phyloP scores from a whole-genome alignment of 1,140 invertebrate species.

The Trissolcus basalis region DNA sequence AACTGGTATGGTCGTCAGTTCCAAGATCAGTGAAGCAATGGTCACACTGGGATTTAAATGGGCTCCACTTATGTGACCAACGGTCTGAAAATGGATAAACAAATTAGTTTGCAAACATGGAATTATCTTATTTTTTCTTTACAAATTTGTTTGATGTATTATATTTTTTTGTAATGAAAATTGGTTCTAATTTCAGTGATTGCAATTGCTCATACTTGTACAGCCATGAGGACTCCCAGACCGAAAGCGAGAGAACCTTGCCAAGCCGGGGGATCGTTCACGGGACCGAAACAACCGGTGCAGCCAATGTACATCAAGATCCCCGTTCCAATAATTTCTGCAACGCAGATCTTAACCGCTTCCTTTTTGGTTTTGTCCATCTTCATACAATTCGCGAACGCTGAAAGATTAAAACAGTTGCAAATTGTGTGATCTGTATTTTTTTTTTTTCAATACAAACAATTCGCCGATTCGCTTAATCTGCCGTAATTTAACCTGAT shows the following conservation, averaged over 20 bases:
- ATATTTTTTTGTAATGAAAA: conserved; percentile 10
- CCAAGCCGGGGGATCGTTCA: conserved; percentile 71
- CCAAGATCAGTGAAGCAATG: conserved; percentile 81
- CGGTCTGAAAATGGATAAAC: conserved; percentile 75
- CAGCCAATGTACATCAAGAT: conserved; percentile 86
- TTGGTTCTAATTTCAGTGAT: no score
- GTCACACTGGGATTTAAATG: conserved; percentile 89
- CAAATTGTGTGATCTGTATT: not conserved
- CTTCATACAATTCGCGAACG: conserved; percentile 46
- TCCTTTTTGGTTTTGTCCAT: conserved; percentile 65
- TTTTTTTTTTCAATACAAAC: not conserved
- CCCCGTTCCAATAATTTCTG: conserved; percentile 84
- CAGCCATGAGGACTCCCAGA: conserved; percentile 81
- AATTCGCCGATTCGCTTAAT: not conserved
- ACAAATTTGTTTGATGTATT: conserved; percentile 15
- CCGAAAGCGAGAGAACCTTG: conserved; percentile 83
- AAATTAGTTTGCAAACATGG: no score
- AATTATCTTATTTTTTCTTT: conserved; percentile 4
- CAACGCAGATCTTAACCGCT: conserved; percentile 56
- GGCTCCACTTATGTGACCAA: conserved; percentile 78
- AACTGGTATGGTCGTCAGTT: conserved; percentile 80
- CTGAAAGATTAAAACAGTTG: not conserved
- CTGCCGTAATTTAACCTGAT: no score
- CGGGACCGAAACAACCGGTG: conserved; percentile 78
- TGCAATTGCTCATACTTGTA: conserved; percentile 75